Evolutionary conservation across 1,140 invertebrate genomes (phyloP), one percentile per base, ranked within the genome.

Genomic region (Apis dorsata): DNA sequence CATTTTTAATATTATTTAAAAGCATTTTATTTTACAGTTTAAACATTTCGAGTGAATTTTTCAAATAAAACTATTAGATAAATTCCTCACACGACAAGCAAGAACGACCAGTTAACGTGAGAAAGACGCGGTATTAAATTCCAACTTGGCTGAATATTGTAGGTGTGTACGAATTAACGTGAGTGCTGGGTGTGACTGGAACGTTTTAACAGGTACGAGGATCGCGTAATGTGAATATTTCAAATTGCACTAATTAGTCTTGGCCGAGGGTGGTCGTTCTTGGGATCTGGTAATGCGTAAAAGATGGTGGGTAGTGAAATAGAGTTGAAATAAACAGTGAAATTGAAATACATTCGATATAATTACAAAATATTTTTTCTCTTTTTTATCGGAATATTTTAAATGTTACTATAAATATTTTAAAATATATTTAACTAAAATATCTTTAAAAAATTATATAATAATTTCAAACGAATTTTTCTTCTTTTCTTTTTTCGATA

Each of bases 181-280:
- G 70, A 72, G 24, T 55, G 51, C 70, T 55, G 70, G 51, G 70
- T 72, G 70, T 72, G 70, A 72, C 70, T 55, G n/a, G 69, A 55
- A 72, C 49, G 70, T 55, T 71, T 71, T 28, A 53, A 55, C 53
- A 28, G 51, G 28, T 55, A 55, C 49, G 51, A 1, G 24, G n/a
- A 55, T 55, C 49, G 17, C 10, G 49, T 55, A 55, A 72, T 55
- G 15, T 55, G 49, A 15, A 72, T 55, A 72, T n/a, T 72, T 72
- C n/a, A 72, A 53, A 72, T 72, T 72, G 51, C 17, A 28, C 70
- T 55, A 72, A 72, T 72, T 72, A 72, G 51, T 19, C 51, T 72
- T 28, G 24, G 4, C 51, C 17, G 17, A 28, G 51, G 15, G 51
- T 55, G 24, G 51, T 7, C 9, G 15, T 53, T 55, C 51, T 24